These are phyloP conservation scores for Ranitomeya imitator DNA, from an alignment of 2,113 vertebrate genomes.

Conservation along the genomic window DNA sequence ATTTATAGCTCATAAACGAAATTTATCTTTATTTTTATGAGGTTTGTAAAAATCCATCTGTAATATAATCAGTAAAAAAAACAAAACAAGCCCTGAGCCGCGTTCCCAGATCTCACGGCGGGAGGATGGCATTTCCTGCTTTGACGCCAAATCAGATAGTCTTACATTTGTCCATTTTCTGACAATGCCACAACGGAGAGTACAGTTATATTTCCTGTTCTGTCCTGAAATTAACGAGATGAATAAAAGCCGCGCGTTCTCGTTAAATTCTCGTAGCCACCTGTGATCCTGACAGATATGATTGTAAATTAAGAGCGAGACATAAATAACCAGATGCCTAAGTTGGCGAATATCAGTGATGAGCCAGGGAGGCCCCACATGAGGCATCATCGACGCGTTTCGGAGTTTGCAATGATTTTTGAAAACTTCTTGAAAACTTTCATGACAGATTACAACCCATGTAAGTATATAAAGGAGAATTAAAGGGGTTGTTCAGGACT, in stretches of 20 bases:
- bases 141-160: neutral
- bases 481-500: too few relatives aligned
- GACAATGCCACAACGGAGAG: neutral
- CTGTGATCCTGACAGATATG: constrained; percentile 22
- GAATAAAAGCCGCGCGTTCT: neutral
- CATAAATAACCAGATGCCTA: neutral
- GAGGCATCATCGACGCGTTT: neutral
- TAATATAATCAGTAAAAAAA: constrained; percentile 1
- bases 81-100: neutral
- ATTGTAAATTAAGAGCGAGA: neutral
- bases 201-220: neutral
- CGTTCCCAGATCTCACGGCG: neutral
- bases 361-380: neutral
- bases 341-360: neutral
- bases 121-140: neutral
- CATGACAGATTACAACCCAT: neutral
- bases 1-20: constrained; percentile 28
- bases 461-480: too few relatives aligned
- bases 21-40: constrained; percentile 33
- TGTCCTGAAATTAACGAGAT: constrained; percentile 23
- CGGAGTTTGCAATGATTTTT: neutral
- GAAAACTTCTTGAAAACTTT: neutral
- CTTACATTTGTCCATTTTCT: neutral
- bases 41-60: constrained; percentile 28
- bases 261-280: constrained; percentile 27